Evolutionary conservation across 2,113 vertebrate genomes (phyloP).

Genomic region (Pteronura brasiliensis): DNA sequence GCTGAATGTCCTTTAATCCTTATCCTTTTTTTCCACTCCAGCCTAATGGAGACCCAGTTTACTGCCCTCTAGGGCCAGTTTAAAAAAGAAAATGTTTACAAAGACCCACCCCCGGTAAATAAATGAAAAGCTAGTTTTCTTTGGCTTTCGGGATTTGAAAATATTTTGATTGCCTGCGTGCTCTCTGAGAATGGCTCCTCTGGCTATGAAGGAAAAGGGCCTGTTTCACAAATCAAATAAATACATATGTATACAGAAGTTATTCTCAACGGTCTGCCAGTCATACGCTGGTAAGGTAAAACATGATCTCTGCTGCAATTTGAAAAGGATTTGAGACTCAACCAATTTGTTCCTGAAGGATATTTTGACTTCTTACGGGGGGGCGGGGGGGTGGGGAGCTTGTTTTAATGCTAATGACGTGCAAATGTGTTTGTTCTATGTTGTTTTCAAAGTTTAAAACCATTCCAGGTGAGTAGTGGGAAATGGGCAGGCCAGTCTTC

Average conservation of each 20-base stretch:
- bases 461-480: neutral
- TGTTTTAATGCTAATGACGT: neutral
- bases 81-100: conserved; percentile 18
- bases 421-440: neutral
- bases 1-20: neutral
- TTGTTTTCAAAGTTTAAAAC: conserved; percentile 21
- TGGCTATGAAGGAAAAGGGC: neutral
- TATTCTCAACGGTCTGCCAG: neutral
- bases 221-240: neutral
- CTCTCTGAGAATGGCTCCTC: conserved; percentile 1
- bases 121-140: conserved; percentile 1
- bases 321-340: neutral
- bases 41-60: neutral
- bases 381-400: neutral
- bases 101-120: neutral
- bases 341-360: conserved; percentile 3
- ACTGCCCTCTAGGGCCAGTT: neutral
- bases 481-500: neutral
- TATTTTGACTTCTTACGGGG: neutral
- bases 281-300: neutral
- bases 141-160: conserved; percentile 16
- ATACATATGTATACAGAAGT: neutral
- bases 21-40: neutral
- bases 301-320: neutral
- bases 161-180: conserved; percentile 21